These are phyloP conservation scores for Ailuropoda melanoleuca DNA, from an alignment of 2,113 vertebrate species.

Conservation along the genomic window DNA sequence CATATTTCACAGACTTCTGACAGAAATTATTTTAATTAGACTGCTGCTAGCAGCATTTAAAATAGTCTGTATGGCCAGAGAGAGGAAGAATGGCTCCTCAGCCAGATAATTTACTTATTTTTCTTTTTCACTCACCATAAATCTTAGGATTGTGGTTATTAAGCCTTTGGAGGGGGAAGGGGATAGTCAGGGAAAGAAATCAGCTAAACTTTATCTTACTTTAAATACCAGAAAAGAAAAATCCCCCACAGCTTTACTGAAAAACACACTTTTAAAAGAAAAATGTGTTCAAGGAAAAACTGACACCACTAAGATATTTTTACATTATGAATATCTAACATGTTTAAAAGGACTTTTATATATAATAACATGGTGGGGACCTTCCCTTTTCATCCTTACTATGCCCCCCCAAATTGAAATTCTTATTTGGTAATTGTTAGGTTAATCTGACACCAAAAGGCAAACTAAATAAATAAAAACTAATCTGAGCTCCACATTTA, in stretches of 20 bases:
- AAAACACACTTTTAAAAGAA: slow-evolving; percentile 58
- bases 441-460: neutral
- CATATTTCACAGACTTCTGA: slow-evolving; percentile 81
- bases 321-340: neutral
- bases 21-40: slow-evolving; percentile 87
- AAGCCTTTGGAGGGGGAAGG: slow-evolving; percentile 72
- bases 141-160: slow-evolving; percentile 84
- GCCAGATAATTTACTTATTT: slow-evolving; percentile 86
- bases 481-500: slow-evolving; percentile 10
- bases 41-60: slow-evolving; percentile 82
- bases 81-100: slow-evolving; percentile 84
- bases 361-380: neutral
- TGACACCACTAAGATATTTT: slow-evolving; percentile 49
- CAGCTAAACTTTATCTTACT: slow-evolving; percentile 76
- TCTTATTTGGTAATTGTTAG: neutral
- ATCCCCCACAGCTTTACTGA: slow-evolving; percentile 18
- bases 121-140: slow-evolving; percentile 84
- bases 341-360: neutral
- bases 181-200: slow-evolving; percentile 68
- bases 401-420: neutral
- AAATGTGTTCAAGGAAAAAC: slow-evolving; percentile 59
- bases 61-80: slow-evolving; percentile 80
- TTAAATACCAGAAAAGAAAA: slow-evolving; percentile 69
- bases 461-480: slow-evolving; percentile 22
- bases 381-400: neutral